Evolutionary conservation across 64 coral and sea anemone species (phyloP), one percentile per base, ranked within the genome.

Genomic region (Astreopora myriophthalma): DNA sequence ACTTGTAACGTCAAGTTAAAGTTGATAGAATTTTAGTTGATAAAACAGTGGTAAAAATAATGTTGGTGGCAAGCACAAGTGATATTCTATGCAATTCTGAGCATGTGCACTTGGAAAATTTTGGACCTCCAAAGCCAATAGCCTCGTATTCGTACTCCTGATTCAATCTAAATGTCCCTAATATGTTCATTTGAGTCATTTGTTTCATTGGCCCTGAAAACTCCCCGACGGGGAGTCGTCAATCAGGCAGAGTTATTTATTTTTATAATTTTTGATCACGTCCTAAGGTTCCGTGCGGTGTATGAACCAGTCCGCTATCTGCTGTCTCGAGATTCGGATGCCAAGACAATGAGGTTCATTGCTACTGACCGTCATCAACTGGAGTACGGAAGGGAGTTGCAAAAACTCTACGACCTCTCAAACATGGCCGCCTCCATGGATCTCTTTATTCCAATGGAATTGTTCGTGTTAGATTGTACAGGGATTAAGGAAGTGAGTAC

Each of bases 401-500:
- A 95, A 66, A 83, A 98, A 34, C 34, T 93, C 16, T 98, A 98
- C 35, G 86, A 87, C 12, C 78, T 98, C 13, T 63, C 77, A 11
- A 85, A 89, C 11, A 65, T 84, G 51, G 90, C 93, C 4, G 80
- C 93, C 12, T 92, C 82, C 8, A 98, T 98, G 96, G 93, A 95
- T 68, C 79, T 95, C 17, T 86, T 75, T 8, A 95, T 95, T 80
- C 93, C 96, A 9, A 98, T 98, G 96, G 93, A 93, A 75, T 69
- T 98, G 19, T 98, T 98, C 82, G 93, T 92, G 34, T 42, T 98
- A 42, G 93, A 95, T 58, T 98, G 96, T 33, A 93, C 76, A 19
- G 75, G 31, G 35, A 95, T 98, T 19, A 98, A 98, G 46, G 69
- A 93, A 78, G 96, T 98, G 42, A 26, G 25, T 48, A 29, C 20